Evolutionary conservation across 2,888 invertebrate genomes (phyloP).

Genomic region (Poecilus cupreus): DNA sequence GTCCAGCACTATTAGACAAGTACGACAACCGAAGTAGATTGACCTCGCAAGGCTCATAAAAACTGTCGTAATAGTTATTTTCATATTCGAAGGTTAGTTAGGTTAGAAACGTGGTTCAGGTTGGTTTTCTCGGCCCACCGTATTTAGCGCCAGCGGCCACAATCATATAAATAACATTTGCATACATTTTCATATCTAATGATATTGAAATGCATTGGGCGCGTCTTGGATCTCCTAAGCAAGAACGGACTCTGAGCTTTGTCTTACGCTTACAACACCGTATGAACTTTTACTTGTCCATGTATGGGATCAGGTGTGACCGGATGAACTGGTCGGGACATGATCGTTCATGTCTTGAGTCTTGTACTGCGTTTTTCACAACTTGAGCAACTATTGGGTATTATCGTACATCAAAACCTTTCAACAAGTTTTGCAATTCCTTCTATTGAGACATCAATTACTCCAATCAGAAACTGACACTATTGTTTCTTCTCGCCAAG

Average conservation of each 20-base stretch:
- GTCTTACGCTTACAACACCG: constrained; percentile 47
- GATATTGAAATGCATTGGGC: constrained; percentile 51
- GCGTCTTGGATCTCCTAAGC: constrained; percentile 5
- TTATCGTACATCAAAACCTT: constrained; percentile 15
- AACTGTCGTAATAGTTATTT: constrained; percentile 54
- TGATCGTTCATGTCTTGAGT: not conserved
- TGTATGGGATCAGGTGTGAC: constrained; percentile 51
- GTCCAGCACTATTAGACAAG: not conserved
- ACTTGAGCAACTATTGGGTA: constrained; percentile 18
- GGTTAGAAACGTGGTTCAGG: not conserved
- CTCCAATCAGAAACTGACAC: constrained; percentile 9
- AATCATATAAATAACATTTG: constrained; percentile 48
- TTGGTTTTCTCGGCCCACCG: constrained; percentile 16
- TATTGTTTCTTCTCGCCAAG: too few relatives aligned
- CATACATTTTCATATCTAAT: constrained; percentile 57
- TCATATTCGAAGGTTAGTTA: constrained; percentile 53
- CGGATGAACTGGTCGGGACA: constrained; percentile 34
- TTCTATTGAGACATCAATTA: constrained; percentile 20
- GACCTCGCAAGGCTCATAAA: constrained; percentile 47
- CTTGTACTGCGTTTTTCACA: constrained; percentile 20
- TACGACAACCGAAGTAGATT: constrained; percentile 7
- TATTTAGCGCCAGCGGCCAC: constrained; percentile 40
- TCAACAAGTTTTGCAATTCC: constrained; percentile 18
- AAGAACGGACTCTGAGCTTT: not conserved
- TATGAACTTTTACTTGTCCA: constrained; percentile 52